Percentiles rank a stretch among this genome's conserved stretches.
Evolutionary conservation across 2,888 invertebrate species (phyloP).

Genomic region (Cyaniris semiargus): DNA sequence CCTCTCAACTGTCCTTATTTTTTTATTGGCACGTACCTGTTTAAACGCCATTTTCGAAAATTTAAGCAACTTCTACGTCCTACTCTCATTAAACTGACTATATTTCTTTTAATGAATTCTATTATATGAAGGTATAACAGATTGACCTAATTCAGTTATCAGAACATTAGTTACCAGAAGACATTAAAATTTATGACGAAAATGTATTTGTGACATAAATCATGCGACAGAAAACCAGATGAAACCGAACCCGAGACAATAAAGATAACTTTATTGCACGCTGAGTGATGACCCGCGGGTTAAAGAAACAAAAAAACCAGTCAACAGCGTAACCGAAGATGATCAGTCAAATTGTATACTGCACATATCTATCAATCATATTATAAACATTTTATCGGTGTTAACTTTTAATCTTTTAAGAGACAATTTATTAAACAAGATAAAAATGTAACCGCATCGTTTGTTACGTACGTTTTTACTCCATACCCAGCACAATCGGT

Average conservation of each 20-base stretch:
- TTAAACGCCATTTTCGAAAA: too few species aligned
- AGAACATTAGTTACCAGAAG: not conserved
- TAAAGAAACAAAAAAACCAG: constrained; percentile 13
- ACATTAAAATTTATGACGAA: constrained; percentile 7
- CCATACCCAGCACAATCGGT: too few species aligned
- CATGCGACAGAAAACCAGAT: constrained; percentile 24
- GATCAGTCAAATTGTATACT: too few species aligned
- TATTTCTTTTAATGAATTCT: too few species aligned
- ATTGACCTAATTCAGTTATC: too few species aligned
- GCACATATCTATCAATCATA: too few species aligned
- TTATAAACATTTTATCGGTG: not conserved
- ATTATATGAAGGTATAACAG: too few species aligned
- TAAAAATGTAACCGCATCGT: not conserved
- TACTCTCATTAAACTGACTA: too few species aligned
- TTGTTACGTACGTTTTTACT: not conserved
- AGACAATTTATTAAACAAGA: not conserved
- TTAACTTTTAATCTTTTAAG: not conserved
- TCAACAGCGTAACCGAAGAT: not conserved
- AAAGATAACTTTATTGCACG: not conserved
- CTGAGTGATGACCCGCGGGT: not conserved
- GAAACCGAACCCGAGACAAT: not conserved
- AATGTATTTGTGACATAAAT: not conserved
- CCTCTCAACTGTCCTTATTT: too few species aligned
- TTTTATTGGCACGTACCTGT: too few species aligned
- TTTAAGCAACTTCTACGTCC: too few species aligned